Conservation (phyloP, 1,140 invertebrate genomes). For the Lethrus apterus region DNA sequence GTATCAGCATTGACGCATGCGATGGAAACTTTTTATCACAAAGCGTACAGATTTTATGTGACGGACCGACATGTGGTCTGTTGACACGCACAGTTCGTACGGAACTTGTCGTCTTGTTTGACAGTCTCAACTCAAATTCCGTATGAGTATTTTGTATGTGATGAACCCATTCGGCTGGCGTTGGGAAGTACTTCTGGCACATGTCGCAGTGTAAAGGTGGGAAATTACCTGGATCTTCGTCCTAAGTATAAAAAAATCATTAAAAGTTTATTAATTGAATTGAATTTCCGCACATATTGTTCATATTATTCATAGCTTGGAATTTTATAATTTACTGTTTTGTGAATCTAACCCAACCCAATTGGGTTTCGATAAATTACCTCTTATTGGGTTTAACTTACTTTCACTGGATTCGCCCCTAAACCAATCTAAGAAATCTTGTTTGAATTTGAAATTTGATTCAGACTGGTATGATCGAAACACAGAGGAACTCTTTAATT, state of each 20-base stretch:
- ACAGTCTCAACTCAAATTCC: constrained; percentile 71
- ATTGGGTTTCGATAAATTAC: too few relatives aligned
- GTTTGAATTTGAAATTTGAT: too few relatives aligned
- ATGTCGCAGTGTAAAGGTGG: constrained; percentile 68
- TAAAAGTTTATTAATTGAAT: neutral
- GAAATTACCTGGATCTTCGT: constrained; percentile 59
- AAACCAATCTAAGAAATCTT: too few relatives aligned
- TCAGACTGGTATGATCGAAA: too few relatives aligned
- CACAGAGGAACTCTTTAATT: too few relatives aligned
- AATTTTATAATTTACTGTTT: too few relatives aligned
- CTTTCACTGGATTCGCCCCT: too few relatives aligned
- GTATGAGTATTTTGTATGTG: constrained; percentile 77
- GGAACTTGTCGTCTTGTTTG: constrained; percentile 51
- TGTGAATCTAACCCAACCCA: too few relatives aligned
- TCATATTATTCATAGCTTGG: too few relatives aligned
- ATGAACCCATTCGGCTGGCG: constrained; percentile 75
- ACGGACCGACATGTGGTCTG: constrained; percentile 20
- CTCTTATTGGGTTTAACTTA: too few relatives aligned
- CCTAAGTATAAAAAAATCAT: constrained; percentile 35
- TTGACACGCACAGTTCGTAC: constrained; percentile 3
- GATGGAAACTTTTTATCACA: constrained; percentile 71
- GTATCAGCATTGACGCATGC: constrained; percentile 68
- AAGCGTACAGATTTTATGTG: constrained; percentile 59
- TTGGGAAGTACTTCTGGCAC: constrained; percentile 72
- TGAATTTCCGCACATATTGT: too few relatives aligned